Conservation (phyloP, 2,888 invertebrate genomes). For the Lepetodrilus schrolli region DNA sequence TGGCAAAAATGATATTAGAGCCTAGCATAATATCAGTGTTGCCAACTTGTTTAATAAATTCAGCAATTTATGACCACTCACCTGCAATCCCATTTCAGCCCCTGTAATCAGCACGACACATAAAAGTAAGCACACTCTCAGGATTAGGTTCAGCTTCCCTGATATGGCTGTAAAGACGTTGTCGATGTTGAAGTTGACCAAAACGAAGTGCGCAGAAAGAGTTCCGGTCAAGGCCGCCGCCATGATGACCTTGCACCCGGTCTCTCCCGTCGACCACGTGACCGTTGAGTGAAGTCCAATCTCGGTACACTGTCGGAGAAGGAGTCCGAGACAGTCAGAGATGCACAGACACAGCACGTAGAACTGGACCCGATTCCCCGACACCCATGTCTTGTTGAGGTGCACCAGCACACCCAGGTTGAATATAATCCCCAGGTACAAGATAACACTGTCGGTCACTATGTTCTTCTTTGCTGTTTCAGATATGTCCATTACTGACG, state of each 20-base stretch:
- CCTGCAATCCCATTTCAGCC: neutral
- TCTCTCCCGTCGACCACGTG: neutral
- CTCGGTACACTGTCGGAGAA: neutral
- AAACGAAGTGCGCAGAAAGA: neutral
- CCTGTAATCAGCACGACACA: neutral
- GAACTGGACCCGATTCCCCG: neutral
- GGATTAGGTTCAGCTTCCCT: too few species aligned
- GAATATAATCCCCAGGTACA: neutral
- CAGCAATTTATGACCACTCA: too few species aligned
- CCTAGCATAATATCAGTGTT: too few species aligned
- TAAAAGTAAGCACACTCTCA: too few species aligned
- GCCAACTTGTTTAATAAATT: too few species aligned
- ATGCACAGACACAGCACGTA: neutral
- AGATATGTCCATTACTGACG: neutral
- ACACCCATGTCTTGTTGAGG: slow-evolving; percentile 12
- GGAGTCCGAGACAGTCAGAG: neutral
- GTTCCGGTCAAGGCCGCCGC: neutral
- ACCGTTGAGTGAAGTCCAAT: neutral
- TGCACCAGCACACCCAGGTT: slow-evolving; percentile 2
- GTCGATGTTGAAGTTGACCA: neutral
- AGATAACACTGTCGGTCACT: neutral
- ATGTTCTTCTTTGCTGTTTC: neutral
- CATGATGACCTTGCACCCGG: slow-evolving; percentile 7
- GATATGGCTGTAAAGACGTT: too few species aligned
- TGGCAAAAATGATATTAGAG: too few species aligned